These are phyloP conservation scores for Cynocephalus volans DNA, from an alignment of 2,113 vertebrate genomes.

Conservation along the genomic window DNA sequence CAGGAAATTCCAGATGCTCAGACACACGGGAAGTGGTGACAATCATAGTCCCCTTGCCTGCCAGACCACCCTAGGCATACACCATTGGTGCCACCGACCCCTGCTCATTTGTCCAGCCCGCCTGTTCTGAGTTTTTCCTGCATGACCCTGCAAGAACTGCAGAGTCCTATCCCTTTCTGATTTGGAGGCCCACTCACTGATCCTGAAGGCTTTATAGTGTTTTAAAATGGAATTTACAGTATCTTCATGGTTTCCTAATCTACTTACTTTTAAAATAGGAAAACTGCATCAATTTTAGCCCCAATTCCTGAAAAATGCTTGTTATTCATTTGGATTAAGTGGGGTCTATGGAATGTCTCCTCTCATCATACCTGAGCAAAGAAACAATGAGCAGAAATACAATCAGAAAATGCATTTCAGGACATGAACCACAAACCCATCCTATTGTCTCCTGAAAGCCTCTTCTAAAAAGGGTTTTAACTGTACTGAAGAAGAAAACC, in stretches of 20 bases:
- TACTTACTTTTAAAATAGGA: conserved; percentile 78
- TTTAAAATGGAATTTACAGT: not conserved
- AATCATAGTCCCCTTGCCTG: no score
- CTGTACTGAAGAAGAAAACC: not conserved
- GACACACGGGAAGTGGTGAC: not conserved
- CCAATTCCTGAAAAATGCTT: conserved; percentile 92
- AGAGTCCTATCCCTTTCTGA: not conserved
- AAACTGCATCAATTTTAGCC: conserved; percentile 92
- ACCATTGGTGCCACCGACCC: no score
- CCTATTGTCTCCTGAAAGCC: not conserved
- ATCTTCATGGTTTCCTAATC: not conserved
- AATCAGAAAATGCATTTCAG: not conserved
- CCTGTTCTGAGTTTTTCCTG: not conserved
- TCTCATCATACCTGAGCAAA: conserved; percentile 92
- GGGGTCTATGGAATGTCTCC: conserved; percentile 89
- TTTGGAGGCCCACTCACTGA: not conserved
- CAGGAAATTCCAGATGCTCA: not conserved
- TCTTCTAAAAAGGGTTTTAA: not conserved
- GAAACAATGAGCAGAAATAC: not conserved
- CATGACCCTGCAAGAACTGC: not conserved
- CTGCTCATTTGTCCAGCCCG: not conserved
- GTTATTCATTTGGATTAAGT: conserved; percentile 90
- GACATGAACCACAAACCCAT: not conserved
- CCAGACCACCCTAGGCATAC: not conserved
- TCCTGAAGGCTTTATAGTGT: not conserved